These are phyloP conservation scores for Leptothorax acervorum DNA, from an alignment of 2,888 invertebrate genomes.

Conservation along the genomic window DNA sequence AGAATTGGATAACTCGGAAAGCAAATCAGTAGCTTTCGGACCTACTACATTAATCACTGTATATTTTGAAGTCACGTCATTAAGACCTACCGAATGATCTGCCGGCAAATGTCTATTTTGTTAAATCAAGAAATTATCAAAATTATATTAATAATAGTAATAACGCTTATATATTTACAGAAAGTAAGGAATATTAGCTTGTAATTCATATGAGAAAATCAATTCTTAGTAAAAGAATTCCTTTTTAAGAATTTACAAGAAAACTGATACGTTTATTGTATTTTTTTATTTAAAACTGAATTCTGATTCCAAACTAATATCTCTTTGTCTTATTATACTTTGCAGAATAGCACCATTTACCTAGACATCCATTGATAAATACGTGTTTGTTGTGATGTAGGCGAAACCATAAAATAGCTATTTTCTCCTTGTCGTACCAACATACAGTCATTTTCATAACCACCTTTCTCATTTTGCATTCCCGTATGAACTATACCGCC, in stretches of 20 bases:
- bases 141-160: neutral
- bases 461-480: constrained; percentile 90
- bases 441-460: constrained; percentile 92
- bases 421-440: constrained; percentile 88
- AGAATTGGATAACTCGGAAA: constrained; percentile 89
- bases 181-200: neutral
- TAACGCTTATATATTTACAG: neutral
- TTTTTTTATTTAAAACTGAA: neutral
- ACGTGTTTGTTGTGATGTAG: constrained; percentile 91
- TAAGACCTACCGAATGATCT: constrained; percentile 88
- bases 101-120: constrained; percentile 87
- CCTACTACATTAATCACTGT: constrained; percentile 91
- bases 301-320: neutral
- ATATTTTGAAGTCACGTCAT: constrained; percentile 91
- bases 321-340: neutral
- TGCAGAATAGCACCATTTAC: constrained; percentile 63
- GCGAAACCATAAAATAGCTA: constrained; percentile 92
- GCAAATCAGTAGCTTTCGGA: constrained; percentile 89
- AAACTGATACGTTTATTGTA: neutral
- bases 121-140: neutral
- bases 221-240: neutral
- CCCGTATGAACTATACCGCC: constrained; percentile 90
- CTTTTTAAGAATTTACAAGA: neutral
- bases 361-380: constrained; percentile 90
- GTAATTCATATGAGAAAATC: neutral